Base-by-base conservation (phyloP, 1,140 invertebrate species). In the Drosophila sp. region DNA sequence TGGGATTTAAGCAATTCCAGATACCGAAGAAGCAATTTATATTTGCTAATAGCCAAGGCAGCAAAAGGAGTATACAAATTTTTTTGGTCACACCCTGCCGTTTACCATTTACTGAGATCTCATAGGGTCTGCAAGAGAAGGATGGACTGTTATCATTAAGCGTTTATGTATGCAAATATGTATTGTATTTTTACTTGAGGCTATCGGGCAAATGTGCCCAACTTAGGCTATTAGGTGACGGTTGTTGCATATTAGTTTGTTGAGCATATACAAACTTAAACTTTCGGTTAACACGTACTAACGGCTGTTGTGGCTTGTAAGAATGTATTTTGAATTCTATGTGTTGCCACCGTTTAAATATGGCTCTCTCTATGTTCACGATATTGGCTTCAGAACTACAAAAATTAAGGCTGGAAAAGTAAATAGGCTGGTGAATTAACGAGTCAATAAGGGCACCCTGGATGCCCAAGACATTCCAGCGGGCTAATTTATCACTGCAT, bases 401-500 rank as follows among this genome's bases (percentile, higher is more conserved):
- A 90, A 98, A 94, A 57, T 95, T 95, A 60, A 98, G 94, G 33
- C 94, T 94, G 55, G 93, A 91, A 2, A 99, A 93, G 91, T 95
- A 95, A 79, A 98, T 94, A 23, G 95, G 94, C 68, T 94, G 84
- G 1, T 91, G 63, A 58, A 98, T 92, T 25, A 98, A 92, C 44
- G 95, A 87, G 73, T 95, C 95, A 55, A 98, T 90, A 29, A 98
- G 91, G 6, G 96, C 94, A 41, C 98, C 98, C 92, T 97, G 96
- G 41, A 97, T 87, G 1, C 98, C 98, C 47, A 98, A 78, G 69
- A 96, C 92, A 90, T 96, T 95, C 98, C 98, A 99, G 68, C 95
- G 95, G 5, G 97, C 95, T 1, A 99, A 93, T 94, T 99, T 99
- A 92, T 99, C 98, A 92, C 97, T 98, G 92, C 98, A 99, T 1